Percentiles rank a stretch among this genome's conserved stretches.
These are phyloP conservation scores for Acleris emargana DNA, from an alignment of 2,888 invertebrate genomes.

Conservation along the genomic window DNA sequence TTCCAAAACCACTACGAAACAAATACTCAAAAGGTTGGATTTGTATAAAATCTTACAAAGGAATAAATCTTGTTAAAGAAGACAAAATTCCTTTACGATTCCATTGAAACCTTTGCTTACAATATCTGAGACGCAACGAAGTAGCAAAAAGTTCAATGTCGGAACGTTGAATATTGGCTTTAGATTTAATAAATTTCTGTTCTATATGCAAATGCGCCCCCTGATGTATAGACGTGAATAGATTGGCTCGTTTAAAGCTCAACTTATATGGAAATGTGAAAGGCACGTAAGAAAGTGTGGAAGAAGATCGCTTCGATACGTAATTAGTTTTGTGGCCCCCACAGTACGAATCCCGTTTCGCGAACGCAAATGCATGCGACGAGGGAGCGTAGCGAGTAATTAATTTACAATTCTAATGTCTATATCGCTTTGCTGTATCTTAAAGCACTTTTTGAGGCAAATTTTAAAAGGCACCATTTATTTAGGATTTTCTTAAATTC, in stretches of 20 bases:
- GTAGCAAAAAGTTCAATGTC: constrained; percentile 79
- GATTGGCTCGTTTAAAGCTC: constrained; percentile 84
- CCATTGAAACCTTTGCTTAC: constrained; percentile 34
- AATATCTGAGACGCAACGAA: constrained; percentile 67
- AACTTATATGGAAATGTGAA: constrained; percentile 84
- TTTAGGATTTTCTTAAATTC: constrained; percentile 39
- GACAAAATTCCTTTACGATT: constrained; percentile 57
- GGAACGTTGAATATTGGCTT: constrained; percentile 81
- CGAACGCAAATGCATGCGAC: constrained; percentile 61
- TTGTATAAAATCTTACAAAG: constrained; percentile 16
- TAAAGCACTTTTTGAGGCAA: constrained; percentile 54
- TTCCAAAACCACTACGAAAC: constrained; percentile 13
- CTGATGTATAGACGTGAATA: constrained; percentile 84
- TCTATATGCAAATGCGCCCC: constrained; percentile 84
- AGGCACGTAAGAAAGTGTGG: constrained; percentile 82
- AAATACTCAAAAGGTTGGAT: constrained; percentile 37
- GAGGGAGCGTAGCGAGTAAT: constrained; percentile 62
- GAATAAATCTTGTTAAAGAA: constrained; percentile 18
- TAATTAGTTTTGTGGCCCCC: constrained; percentile 81
- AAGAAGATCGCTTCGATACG: constrained; percentile 81
- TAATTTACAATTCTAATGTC: constrained; percentile 70
- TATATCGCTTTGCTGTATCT: constrained; percentile 54
- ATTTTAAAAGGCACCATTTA: constrained; percentile 24
- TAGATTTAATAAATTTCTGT: constrained; percentile 84
- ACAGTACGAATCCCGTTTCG: constrained; percentile 68